Conservation (phyloP, 2,113 vertebrate genomes). For the Alethe diademata region DNA sequence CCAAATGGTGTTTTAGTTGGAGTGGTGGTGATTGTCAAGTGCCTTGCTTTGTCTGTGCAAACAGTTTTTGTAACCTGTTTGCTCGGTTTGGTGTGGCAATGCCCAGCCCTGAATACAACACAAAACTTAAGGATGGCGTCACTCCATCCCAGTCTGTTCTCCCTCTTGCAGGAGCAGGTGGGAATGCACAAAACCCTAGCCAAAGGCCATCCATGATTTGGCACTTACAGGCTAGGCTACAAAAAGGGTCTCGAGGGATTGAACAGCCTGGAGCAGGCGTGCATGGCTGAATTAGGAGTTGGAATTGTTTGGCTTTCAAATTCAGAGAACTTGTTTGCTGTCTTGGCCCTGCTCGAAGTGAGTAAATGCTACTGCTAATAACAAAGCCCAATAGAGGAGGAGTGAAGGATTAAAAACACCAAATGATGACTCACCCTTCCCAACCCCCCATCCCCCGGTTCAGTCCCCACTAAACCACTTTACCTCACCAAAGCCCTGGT, state of each 20-base stretch:
- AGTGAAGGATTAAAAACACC: slow-evolving; percentile 32
- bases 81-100: background rate
- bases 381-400: background rate
- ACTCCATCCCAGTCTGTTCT: background rate
- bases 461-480: slow-evolving; percentile 9
- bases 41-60: slow-evolving; percentile 20
- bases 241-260: slow-evolving; percentile 22
- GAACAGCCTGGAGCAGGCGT: background rate
- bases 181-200: slow-evolving; percentile 30
- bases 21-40: background rate
- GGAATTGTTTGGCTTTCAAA: slow-evolving; percentile 36
- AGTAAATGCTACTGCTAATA: slow-evolving; percentile 1
- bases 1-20: slow-evolving; percentile 20
- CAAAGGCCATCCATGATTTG: background rate
- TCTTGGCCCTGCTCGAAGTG: background rate
- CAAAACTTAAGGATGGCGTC: background rate
- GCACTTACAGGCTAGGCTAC: background rate
- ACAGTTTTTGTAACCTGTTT: slow-evolving; percentile 27
- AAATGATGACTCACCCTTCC: slow-evolving; percentile 34
- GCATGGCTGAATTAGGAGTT: background rate
- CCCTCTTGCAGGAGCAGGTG: slow-evolving; percentile 34
- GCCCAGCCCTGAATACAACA: background rate
- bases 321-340: slow-evolving; percentile 38
- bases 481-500: background rate
- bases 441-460: background rate